These are phyloP conservation scores for Eupleurogrammus muticus DNA, from an alignment of 2,797 vertebrate genomes.

Conservation along the genomic window DNA sequence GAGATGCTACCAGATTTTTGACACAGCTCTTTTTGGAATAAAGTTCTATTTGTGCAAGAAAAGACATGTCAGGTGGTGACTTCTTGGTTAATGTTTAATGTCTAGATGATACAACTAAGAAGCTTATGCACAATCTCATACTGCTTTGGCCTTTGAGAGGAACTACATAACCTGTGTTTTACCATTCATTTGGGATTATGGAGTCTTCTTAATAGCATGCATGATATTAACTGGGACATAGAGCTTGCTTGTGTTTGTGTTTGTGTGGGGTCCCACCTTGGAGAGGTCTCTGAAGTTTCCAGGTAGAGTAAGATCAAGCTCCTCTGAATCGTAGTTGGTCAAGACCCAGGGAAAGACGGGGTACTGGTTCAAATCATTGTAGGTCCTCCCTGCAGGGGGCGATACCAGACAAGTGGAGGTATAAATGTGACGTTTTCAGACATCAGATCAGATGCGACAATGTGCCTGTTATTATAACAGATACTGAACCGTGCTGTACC, in stretches of 20 bases:
- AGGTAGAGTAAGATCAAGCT: slow-evolving; percentile 95
- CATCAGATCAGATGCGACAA: not conserved
- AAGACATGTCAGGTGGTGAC: too few species aligned
- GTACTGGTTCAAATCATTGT: slow-evolving; percentile 98
- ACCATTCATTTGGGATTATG: not conserved
- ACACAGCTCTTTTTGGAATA: too few species aligned
- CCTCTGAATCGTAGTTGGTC: slow-evolving; percentile 98
- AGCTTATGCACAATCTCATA: not conserved
- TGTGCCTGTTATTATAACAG: not conserved
- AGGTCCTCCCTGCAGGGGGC: slow-evolving; percentile 89
- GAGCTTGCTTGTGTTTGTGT: slow-evolving; percentile 57
- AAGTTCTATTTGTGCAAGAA: too few species aligned
- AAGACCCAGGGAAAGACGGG: slow-evolving; percentile 98
- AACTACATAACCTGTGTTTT: not conserved
- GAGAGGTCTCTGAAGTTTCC: slow-evolving; percentile 99
- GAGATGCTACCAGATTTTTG: too few species aligned
- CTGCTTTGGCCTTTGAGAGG: not conserved
- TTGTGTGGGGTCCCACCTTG: slow-evolving; percentile 87
- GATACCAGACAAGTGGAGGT: not conserved
- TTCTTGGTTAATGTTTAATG: not conserved
- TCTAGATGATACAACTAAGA: not conserved
- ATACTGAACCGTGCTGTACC: not conserved
- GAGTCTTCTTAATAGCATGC: not conserved
- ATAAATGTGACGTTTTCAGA: too few species aligned
- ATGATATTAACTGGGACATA: not conserved